Conservation (phyloP, 2,797 vertebrate genomes). For the Alca torda region DNA sequence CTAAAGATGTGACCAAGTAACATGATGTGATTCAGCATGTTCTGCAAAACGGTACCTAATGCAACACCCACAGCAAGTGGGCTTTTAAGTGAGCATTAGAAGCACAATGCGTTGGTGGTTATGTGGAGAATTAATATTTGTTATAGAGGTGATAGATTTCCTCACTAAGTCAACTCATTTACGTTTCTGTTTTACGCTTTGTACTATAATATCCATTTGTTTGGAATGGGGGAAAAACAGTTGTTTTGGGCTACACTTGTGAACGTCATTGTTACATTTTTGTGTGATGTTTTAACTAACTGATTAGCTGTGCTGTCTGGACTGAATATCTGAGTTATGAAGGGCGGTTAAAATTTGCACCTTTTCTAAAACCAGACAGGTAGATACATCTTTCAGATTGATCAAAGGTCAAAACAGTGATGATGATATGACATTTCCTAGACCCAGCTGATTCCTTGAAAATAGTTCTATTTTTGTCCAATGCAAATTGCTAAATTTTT, state of each 20-base stretch:
- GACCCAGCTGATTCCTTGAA: neutral
- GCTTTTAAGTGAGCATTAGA: neutral
- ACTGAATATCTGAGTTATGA: neutral
- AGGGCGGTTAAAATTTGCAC: neutral
- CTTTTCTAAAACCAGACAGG: neutral
- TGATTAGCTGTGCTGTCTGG: neutral
- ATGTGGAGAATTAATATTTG: neutral
- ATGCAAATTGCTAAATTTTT: neutral
- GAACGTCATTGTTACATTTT: neutral
- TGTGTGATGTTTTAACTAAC: neutral
- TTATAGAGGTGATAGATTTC: neutral
- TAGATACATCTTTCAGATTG: neutral
- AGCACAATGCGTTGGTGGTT: neutral
- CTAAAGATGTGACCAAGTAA: neutral
- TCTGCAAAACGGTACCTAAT: neutral
- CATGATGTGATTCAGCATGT: neutral
- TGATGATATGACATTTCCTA: neutral
- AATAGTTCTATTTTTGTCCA: neutral
- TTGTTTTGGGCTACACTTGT: neutral
- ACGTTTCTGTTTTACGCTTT: neutral
- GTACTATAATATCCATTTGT: neutral
- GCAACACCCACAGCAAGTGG: neutral
- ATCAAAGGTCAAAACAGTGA: neutral
- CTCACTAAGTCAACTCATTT: neutral
- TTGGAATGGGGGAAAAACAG: neutral